Conservation (phyloP, 2,888 invertebrate genomes). For the Resseliella maxima region DNA sequence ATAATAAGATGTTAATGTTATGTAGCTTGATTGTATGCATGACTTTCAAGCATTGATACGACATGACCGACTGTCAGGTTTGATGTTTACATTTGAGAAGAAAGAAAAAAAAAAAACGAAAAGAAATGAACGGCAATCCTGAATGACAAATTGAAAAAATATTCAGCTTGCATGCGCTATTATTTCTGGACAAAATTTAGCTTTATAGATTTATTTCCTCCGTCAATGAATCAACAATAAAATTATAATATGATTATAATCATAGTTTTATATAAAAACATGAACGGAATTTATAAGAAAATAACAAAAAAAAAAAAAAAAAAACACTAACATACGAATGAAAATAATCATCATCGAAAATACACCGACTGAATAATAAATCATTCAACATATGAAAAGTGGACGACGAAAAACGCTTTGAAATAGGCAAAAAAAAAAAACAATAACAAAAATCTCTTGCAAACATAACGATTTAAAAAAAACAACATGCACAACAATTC, state of each 20-base stretch:
- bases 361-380: conserved; percentile 1
- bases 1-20: conserved; percentile 20
- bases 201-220: neutral
- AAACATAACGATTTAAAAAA: neutral
- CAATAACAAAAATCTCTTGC: too few species aligned
- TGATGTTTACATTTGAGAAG: neutral
- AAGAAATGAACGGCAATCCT: neutral
- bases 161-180: neutral
- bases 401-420: neutral
- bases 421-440: conserved; percentile 1
- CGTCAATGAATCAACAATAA: conserved; percentile 25
- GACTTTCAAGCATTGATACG: neutral
- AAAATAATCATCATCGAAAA: conserved; percentile 15
- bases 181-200: neutral
- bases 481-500: neutral
- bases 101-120: neutral
- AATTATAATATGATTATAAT: neutral
- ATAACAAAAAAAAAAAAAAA: neutral
- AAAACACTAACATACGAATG: neutral
- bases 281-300: neutral
- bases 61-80: neutral
- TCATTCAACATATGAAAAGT: neutral
- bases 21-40: neutral
- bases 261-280: neutral
- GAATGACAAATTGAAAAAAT: conserved; percentile 18